phyloP scores from a whole-genome alignment of 2,113 vertebrate genomes.

The Mola mola region DNA sequence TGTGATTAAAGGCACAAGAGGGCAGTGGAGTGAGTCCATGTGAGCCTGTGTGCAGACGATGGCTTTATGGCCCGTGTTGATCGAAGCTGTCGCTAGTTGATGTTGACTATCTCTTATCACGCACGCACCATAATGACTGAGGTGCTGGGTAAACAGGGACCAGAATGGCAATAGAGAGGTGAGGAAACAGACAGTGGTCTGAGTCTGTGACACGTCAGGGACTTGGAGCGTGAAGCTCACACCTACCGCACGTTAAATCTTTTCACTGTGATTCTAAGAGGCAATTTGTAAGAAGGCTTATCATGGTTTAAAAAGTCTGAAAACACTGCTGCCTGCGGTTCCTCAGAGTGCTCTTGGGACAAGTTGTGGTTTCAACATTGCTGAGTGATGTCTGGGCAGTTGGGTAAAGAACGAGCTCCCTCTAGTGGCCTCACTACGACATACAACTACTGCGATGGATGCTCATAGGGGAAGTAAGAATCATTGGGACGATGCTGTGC shows the following conservation, averaged over 20 bases:
- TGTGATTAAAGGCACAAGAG: conserved; percentile 43
- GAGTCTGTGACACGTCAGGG: conserved; percentile 33
- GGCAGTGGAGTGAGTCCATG: conserved; percentile 19
- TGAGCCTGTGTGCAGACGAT: conserved; percentile 29
- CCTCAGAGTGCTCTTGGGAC: conserved; percentile 1
- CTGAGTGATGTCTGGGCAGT: neutral
- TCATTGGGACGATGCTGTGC: too few relatives aligned
- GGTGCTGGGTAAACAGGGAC: conserved; percentile 58
- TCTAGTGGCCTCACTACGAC: conserved; percentile 47
- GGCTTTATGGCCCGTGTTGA: conserved; percentile 67
- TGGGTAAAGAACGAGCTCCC: conserved; percentile 37
- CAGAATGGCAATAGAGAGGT: conserved; percentile 32
- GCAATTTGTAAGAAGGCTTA: neutral
- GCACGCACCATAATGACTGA: conserved; percentile 38
- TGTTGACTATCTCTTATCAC: conserved; percentile 68
- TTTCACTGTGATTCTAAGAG: neutral
- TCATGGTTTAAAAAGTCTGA: neutral
- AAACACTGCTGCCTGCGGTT: neutral
- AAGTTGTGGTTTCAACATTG: conserved; percentile 11
- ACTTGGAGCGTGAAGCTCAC: conserved; percentile 5
- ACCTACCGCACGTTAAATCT: neutral
- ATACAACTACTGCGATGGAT: too few relatives aligned
- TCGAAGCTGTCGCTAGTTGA: conserved; percentile 61
- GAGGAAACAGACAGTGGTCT: conserved; percentile 19
- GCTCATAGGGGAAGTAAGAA: too few relatives aligned